phyloP scores from a whole-genome alignment of 2,888 invertebrate genomes.

The Microplitis manilae region DNA sequence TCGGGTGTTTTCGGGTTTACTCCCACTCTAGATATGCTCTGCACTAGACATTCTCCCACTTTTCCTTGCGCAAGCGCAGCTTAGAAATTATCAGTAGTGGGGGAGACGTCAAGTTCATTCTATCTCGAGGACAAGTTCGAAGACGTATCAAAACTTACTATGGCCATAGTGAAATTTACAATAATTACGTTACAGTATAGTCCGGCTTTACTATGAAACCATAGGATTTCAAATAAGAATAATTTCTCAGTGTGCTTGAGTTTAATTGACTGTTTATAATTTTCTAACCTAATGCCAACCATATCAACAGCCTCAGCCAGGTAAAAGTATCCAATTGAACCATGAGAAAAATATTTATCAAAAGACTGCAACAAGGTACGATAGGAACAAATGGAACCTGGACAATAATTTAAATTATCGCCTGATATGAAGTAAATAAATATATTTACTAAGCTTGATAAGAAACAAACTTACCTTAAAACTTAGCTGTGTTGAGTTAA shows the following conservation, averaged over 20 bases:
- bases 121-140: no score
- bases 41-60: background rate
- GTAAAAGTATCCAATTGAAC: conserved; percentile 87
- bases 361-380: conserved; percentile 86
- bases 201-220: no score
- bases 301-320: conserved; percentile 90
- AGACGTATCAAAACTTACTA: no score
- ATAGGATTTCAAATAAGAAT: no score
- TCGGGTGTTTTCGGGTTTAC: no score
- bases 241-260: background rate
- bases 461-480: conserved; percentile 76
- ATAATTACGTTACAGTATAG: no score
- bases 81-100: no score
- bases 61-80: no score
- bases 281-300: conserved; percentile 83
- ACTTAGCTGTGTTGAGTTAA: conserved; percentile 76
- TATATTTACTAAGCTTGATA: background rate
- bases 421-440: background rate
- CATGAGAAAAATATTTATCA: conserved; percentile 93
- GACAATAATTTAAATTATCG: conserved; percentile 36
- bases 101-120: no score
- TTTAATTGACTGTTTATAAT: conserved; percentile 45
- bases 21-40: no score
- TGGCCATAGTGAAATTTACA: no score
- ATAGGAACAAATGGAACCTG: conserved; percentile 90